These are phyloP conservation scores for Melanocharis versteri DNA, from an alignment of 2,113 vertebrate species.

Conservation along the genomic window DNA sequence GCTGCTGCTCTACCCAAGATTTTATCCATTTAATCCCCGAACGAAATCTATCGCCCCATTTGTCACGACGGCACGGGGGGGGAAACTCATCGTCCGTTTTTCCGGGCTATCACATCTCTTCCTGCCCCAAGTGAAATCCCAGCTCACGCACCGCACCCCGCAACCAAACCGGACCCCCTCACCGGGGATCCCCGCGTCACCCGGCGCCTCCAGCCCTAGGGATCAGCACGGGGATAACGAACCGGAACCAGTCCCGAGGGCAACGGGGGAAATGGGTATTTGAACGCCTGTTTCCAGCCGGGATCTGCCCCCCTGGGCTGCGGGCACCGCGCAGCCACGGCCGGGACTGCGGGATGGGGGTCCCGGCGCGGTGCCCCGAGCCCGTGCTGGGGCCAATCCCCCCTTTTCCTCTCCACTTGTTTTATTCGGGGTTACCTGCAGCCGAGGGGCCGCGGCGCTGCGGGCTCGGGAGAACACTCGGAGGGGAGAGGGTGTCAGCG, in stretches of 20 bases:
- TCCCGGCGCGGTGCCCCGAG: fast-evolving
- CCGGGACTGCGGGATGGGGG: not conserved
- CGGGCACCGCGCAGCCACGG: not conserved
- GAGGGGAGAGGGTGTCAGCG: fast-evolving
- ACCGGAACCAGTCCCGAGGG: not conserved
- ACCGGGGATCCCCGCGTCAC: not conserved
- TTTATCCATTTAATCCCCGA: not conserved
- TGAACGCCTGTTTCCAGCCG: not conserved
- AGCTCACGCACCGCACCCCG: not conserved
- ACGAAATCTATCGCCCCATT: fast-evolving
- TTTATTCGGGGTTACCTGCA: not conserved
- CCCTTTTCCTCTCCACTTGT: too few species aligned
- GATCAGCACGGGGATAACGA: not conserved
- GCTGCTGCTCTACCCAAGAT: not conserved
- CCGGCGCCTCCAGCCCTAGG: not conserved
- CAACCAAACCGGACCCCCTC: not conserved
- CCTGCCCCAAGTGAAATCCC: not conserved
- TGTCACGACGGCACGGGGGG: fast-evolving
- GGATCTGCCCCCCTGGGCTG: not conserved
- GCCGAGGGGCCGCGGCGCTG: not conserved
- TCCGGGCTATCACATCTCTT: fast-evolving
- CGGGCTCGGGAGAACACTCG: not conserved
- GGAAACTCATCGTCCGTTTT: not conserved
- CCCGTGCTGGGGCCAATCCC: fast-evolving
- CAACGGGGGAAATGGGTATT: fast-evolving